Evolutionary conservation across 2,113 vertebrate species (phyloP).

Genomic region (Laticauda laticaudata): DNA sequence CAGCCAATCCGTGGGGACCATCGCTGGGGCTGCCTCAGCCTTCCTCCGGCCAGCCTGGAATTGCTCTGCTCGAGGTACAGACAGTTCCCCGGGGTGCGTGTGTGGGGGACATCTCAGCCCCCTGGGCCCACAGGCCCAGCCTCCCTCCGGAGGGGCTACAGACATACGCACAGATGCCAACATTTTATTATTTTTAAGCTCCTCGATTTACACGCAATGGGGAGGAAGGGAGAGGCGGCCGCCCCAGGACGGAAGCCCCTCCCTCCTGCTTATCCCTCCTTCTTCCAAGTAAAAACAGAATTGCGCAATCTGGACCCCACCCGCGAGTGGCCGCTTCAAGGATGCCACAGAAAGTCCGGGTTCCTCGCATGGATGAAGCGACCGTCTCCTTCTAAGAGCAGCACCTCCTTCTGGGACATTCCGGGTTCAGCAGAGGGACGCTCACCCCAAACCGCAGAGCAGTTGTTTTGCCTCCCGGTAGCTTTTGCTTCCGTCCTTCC

Average conservation of each 20-base stretch:
- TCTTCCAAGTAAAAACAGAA: not conserved
- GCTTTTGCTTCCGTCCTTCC: constrained; percentile 18
- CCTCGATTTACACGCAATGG: not conserved
- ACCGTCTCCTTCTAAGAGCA: constrained; percentile 3
- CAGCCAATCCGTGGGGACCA: not conserved
- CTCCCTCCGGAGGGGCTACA: not conserved
- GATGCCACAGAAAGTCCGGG: not conserved
- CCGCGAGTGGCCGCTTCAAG: not conserved
- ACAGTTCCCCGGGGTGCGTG: too few species aligned
- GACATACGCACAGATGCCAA: constrained; percentile 56
- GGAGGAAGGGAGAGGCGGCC: constrained; percentile 29
- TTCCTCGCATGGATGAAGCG: constrained; percentile 26
- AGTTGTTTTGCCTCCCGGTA: constrained; percentile 29
- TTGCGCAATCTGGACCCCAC: constrained; percentile 3
- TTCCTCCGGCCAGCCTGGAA: constrained; percentile 1
- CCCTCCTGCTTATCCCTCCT: not conserved
- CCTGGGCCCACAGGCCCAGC: not conserved
- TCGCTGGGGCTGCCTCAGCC: not conserved
- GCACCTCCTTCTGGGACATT: constrained; percentile 43
- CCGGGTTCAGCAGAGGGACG: constrained; percentile 20
- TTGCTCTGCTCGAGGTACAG: not conserved
- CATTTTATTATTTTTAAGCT: constrained; percentile 45
- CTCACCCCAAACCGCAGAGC: constrained; percentile 42
- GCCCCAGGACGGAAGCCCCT: not conserved
- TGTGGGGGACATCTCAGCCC: constrained; percentile 1